A percentile compares a stretch with the other conserved stretches of the same genome.
These are phyloP conservation scores for Criorhina ranunculi DNA, from an alignment of 2,888 invertebrate genomes.

Conservation along the genomic window DNA sequence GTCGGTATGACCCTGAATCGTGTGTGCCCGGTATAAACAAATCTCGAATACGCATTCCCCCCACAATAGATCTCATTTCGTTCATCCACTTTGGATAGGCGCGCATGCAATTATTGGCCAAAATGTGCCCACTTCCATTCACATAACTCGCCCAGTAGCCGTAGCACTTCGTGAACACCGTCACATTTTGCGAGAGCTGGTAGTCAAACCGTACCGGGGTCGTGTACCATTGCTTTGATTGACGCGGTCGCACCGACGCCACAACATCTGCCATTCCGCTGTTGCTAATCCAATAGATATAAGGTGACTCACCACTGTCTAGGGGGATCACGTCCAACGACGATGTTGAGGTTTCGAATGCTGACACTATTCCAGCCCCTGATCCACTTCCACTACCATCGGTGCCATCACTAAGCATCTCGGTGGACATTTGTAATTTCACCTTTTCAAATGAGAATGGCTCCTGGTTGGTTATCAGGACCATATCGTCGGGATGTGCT, in stretches of 20 bases:
- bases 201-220: slow-evolving; percentile 83
- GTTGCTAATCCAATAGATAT: slow-evolving; percentile 81
- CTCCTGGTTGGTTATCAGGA: slow-evolving; percentile 81
- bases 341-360: slow-evolving; percentile 74
- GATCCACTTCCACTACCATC: slow-evolving; percentile 77
- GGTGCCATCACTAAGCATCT: slow-evolving; percentile 76
- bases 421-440: slow-evolving; percentile 77
- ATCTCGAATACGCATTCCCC: slow-evolving; percentile 85
- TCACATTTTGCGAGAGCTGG: slow-evolving; percentile 80
- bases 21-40: slow-evolving; percentile 90
- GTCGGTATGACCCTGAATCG: slow-evolving; percentile 87
- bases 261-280: slow-evolving; percentile 80
- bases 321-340: slow-evolving; percentile 56
- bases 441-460: slow-evolving; percentile 81
- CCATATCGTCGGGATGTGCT: slow-evolving; percentile 79
- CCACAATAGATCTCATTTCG: slow-evolving; percentile 84
- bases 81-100: slow-evolving; percentile 87
- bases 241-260: slow-evolving; percentile 80
- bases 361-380: slow-evolving; percentile 77
- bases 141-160: slow-evolving; percentile 84
- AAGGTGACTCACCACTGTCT: slow-evolving; percentile 56
- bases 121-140: slow-evolving; percentile 80
- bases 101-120: slow-evolving; percentile 85
- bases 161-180: slow-evolving; percentile 81
- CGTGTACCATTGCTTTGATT: slow-evolving; percentile 82